Evolutionary conservation across 2,888 invertebrate genomes (phyloP), one percentile per base, ranked within the genome.

Genomic region (Leuctra nigra): DNA sequence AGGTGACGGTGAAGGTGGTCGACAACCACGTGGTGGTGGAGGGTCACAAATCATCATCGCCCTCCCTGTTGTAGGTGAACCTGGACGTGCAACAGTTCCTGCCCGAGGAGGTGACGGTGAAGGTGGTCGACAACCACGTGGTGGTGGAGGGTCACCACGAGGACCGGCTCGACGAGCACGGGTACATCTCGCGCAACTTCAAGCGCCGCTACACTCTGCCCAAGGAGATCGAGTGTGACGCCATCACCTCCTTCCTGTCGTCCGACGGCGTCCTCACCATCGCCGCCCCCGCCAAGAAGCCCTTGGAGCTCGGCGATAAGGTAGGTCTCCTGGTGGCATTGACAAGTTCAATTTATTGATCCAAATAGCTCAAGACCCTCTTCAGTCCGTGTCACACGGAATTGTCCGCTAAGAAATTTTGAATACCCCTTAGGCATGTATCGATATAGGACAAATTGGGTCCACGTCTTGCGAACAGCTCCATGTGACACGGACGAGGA

Each of bases 91-190:
- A 69, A 39, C 70, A 73, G 57, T 74, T 73, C 64, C 67, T 66
- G 52, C 73, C 73, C 0, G 70, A 73, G 13, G 73, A 74, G 61
- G 66, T 75, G 6, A 66, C 65, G 2, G 72, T 75, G n/a, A 74
- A 73, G 59, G 68, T 71, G 1, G 68, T 69, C 4, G 71, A 73
- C 58, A 69, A 69, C 55, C 66, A 62, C 58, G 63, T 75, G 1
- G 66, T 70, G 1, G 66, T 74, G 3, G 73, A 75, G 54, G 77
- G 74, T 2, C 75, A 72, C 61, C 78, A 78, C 61, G 74, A 76
- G 58, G 77, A 78, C 56, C 70, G 72, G 59, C 66, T 68, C 39
- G 77, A 77, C 56, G 71, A 73, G 36, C 73, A 75, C 60, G 77
- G 77, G 7, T 72, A 68, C 58, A 69, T 78, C 54, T 71, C 74